Conservation (phyloP, 2,888 invertebrate species). For the Microplitis deprimator region DNA sequence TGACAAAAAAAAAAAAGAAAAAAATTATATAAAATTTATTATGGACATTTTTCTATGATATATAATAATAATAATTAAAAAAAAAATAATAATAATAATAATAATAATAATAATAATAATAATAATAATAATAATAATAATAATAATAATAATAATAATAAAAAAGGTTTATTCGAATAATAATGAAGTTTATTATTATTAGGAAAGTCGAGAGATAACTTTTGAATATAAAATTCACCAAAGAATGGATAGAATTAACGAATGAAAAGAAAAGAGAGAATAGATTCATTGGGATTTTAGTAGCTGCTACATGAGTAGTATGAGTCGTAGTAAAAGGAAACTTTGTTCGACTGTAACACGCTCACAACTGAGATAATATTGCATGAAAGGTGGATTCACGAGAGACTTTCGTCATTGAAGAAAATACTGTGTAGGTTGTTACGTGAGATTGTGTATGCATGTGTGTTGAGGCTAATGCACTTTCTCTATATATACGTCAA, state of each 20-base stretch:
- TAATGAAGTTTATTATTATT: not conserved
- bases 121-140: too few species aligned
- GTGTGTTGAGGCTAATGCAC: not conserved
- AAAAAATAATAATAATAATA: too few species aligned
- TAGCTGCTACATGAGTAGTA: not conserved
- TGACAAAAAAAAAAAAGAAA: not conserved
- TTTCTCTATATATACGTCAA: too few species aligned
- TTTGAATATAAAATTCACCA: not conserved
- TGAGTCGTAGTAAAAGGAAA: conserved; percentile 1
- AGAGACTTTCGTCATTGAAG: not conserved
- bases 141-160: not conserved
- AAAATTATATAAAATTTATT: not conserved
- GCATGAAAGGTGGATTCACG: not conserved
- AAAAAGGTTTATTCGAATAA: not conserved
- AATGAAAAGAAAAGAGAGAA: not conserved
- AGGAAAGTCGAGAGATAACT: not conserved
- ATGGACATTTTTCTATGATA: not conserved
- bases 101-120: not conserved
- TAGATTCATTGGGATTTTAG: not conserved
- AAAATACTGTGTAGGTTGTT: not conserved
- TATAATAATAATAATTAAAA: not conserved
- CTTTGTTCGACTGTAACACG: not conserved
- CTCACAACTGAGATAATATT: not conserved
- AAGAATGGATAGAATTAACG: conserved; percentile 1
- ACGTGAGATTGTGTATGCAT: not conserved